Evolutionary conservation across 1,140 invertebrate genomes (phyloP).

Genomic region (Drosophila repleta): DNA sequence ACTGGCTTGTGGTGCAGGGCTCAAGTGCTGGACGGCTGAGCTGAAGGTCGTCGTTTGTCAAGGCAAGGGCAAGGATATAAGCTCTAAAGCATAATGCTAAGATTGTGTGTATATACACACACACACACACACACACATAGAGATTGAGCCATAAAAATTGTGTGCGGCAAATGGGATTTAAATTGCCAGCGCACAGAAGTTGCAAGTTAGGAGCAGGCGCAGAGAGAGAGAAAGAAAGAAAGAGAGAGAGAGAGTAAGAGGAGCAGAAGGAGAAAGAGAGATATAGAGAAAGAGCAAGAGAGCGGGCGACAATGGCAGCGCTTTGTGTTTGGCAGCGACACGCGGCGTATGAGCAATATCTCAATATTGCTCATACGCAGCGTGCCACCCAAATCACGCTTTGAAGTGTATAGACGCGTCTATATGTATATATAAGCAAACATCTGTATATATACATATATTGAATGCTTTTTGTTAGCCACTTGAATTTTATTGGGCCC

Average conservation of each 20-base stretch:
- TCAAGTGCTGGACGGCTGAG: conserved; percentile 46
- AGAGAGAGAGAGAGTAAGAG: conserved; percentile 4
- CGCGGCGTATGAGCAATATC: conserved; percentile 68
- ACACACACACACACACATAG: conserved; percentile 16
- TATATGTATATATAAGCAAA: conserved; percentile 3
- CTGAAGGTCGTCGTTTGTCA: conserved; percentile 68
- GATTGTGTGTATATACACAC: conserved; percentile 49
- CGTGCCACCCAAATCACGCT: conserved; percentile 44
- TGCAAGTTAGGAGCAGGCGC: conserved; percentile 65
- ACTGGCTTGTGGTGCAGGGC: conserved; percentile 5
- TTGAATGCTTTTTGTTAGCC: conserved; percentile 39
- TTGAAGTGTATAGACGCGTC: conserved; percentile 10
- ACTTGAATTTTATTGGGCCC: conserved; percentile 40
- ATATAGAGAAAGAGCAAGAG: conserved; percentile 5
- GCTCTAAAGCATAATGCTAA: conserved; percentile 41
- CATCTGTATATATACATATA: conserved; percentile 5
- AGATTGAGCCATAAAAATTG: conserved; percentile 48
- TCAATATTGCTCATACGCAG: conserved; percentile 56
- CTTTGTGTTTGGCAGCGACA: conserved; percentile 44
- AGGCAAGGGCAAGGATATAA: conserved; percentile 74
- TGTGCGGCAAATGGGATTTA: conserved; percentile 44
- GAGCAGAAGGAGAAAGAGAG: background rate
- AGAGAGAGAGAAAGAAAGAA: conserved; percentile 18
- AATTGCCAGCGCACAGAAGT: conserved; percentile 46
- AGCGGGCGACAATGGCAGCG: conserved; percentile 11